Percentiles rank a stretch among this genome's conserved stretches.
These are phyloP conservation scores for Drosophila pruinosa DNA, from an alignment of 1,140 invertebrate genomes.

Conservation along the genomic window DNA sequence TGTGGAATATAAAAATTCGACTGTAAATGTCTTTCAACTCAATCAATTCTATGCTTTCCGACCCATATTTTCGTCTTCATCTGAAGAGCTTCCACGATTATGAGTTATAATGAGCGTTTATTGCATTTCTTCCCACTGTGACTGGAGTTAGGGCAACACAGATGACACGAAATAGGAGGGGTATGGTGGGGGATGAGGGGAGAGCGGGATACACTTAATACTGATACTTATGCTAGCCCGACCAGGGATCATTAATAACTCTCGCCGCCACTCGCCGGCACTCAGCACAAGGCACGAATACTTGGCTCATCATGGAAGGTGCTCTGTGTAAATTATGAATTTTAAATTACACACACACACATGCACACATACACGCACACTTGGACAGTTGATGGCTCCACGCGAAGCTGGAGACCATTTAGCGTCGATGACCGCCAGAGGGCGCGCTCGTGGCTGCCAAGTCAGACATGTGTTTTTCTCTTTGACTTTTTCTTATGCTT, in stretches of 20 bases:
- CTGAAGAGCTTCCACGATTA: background rate
- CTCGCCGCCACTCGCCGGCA: conserved; percentile 59
- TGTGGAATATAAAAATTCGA: background rate
- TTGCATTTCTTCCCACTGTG: background rate
- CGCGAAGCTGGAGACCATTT: conserved; percentile 16
- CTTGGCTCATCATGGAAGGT: background rate
- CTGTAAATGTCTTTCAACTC: background rate
- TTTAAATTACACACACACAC: conserved; percentile 56
- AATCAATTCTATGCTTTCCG: background rate
- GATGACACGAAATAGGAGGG: conserved; percentile 18
- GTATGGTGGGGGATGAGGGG: background rate
- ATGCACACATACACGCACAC: background rate
- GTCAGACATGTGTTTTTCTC: conserved; percentile 14
- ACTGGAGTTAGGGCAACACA: conserved; percentile 31
- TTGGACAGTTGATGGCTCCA: background rate
- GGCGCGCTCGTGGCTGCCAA: conserved; percentile 29
- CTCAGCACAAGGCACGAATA: conserved; percentile 55
- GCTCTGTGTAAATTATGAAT: conserved; percentile 73
- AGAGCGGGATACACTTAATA: conserved; percentile 7
- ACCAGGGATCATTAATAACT: conserved; percentile 64
- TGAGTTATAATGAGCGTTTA: conserved; percentile 7
- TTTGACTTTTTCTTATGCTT: background rate
- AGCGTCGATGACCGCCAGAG: conserved; percentile 40
- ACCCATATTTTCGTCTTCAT: background rate
- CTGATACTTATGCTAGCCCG: conserved; percentile 19